Evolutionary conservation across 2,888 invertebrate species (phyloP), one percentile per base, ranked within the genome.

Genomic region (Adelognathus sp.): DNA sequence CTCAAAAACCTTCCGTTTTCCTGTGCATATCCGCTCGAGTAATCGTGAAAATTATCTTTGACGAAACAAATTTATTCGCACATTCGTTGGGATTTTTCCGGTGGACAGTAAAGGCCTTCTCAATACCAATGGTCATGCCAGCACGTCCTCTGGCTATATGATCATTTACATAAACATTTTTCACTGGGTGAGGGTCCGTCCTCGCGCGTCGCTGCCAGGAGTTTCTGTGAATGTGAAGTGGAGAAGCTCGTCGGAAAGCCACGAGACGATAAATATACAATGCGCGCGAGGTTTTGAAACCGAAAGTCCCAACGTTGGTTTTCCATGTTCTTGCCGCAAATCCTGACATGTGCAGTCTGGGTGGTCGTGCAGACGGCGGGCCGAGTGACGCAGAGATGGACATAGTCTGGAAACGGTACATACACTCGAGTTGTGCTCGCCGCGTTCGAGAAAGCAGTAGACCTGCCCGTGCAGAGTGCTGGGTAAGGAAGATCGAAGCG

Each of bases 311-410:
- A 18, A 18, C 31, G 29, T 64, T 21, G 63, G 63, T 31, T 64
- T 46, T 46, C 44, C 63, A 46, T 63, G 63, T 69, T 69, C 69
- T 69, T 78, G 29, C 24, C 58, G 41, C 24, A 69, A 73, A 73
- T 69, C 69, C 63, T 50, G 29, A 64, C 50, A 36, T 71, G 60
- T 39, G 56, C 61, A 36, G 27, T 39, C 33, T 27, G 33, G 36
- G 27, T 6, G 24, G 39, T 60, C 52, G 31, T 44, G 27, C 29
- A 21, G 0, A 9, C 50, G 41, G 9, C 14, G 24, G 6, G 21
- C 18, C 21, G 29, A 33, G 21, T 24, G 50, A 33, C 14, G 50
- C 16, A 33, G 21, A 63, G 46, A 77, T 63, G 73, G 56, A 69
- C 67, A 64, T 58, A 63, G 63, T 46, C 63, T 73, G 31, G 66